Conservation (phyloP, 2,797 vertebrate genomes). For the Prunella strophiata region DNA sequence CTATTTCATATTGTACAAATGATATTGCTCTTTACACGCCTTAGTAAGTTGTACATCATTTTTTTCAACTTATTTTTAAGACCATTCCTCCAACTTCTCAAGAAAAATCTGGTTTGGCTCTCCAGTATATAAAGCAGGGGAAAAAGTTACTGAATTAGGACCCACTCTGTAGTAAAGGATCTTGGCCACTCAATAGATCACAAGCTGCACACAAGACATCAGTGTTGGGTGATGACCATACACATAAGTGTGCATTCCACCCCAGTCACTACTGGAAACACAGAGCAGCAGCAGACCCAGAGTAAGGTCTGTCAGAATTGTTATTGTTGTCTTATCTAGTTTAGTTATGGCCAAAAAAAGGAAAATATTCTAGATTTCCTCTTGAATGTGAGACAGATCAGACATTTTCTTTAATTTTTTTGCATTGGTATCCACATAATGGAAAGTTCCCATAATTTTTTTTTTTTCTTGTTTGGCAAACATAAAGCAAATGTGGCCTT, state of each 20-base stretch:
- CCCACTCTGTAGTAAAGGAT: not conserved
- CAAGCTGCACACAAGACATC: not conserved
- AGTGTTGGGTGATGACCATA: not conserved
- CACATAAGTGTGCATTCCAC: accelerated
- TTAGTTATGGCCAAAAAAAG: not conserved
- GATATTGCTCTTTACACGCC: conserved; percentile 7
- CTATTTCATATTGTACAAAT: not conserved
- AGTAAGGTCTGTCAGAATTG: not conserved
- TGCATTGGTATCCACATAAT: not conserved
- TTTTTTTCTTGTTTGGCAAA: not conserved
- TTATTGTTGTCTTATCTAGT: not conserved
- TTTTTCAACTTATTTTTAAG: conserved; percentile 1
- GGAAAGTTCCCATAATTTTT: not conserved
- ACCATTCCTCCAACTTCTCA: not conserved
- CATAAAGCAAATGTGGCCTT: not conserved
- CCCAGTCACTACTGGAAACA: not conserved
- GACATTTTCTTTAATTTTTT: not conserved
- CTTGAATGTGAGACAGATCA: not conserved
- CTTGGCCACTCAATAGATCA: not conserved
- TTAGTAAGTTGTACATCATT: not conserved
- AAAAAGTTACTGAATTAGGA: not conserved
- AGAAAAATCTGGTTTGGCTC: not conserved
- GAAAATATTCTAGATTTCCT: not conserved
- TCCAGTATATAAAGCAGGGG: not conserved
- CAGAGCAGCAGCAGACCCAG: not conserved